These are phyloP conservation scores for Hiodon alosoides DNA, from an alignment of 2,113 vertebrate species.

Conservation along the genomic window DNA sequence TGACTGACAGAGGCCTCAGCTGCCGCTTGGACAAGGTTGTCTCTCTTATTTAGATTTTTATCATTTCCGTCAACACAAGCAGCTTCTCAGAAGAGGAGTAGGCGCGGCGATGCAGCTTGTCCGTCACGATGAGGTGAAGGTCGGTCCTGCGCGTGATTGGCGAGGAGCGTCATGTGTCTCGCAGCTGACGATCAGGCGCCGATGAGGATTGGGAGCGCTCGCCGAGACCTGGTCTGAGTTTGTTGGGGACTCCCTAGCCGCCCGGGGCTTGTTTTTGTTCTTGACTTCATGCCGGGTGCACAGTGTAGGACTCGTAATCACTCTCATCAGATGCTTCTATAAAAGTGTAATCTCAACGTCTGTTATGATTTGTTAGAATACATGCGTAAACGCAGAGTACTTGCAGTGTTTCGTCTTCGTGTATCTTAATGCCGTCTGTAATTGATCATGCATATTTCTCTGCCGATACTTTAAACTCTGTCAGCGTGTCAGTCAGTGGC, in stretches of 20 bases:
- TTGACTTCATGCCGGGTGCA: not conserved
- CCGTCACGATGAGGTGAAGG: conserved; percentile 33
- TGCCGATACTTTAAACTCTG: conserved; percentile 33
- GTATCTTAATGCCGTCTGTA: conserved; percentile 32
- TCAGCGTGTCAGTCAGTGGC: conserved; percentile 25
- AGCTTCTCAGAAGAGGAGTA: conserved; percentile 43
- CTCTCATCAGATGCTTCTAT: not conserved
- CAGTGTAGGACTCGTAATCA: not conserved
- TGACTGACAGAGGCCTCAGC: conserved; percentile 69
- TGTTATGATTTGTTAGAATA: conserved; percentile 33
- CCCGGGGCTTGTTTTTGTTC: not conserved
- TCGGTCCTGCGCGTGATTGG: conserved; percentile 14
- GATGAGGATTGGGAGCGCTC: not conserved
- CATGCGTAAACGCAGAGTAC: conserved; percentile 41
- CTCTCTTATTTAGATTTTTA: conserved; percentile 35
- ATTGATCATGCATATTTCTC: conserved; percentile 39
- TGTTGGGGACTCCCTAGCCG: not conserved
- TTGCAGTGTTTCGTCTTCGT: conserved; percentile 38
- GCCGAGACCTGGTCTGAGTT: not conserved
- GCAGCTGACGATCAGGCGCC: not conserved
- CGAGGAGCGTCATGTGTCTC: not conserved
- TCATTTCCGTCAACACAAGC: conserved; percentile 49
- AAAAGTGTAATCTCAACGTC: conserved; percentile 15
- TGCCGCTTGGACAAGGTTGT: conserved; percentile 67
- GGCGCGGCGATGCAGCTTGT: conserved; percentile 43